Evolutionary conservation across 35 echinoderm and acorn worm species (phyloP).

Genomic region (Ophioderma brevispina): DNA sequence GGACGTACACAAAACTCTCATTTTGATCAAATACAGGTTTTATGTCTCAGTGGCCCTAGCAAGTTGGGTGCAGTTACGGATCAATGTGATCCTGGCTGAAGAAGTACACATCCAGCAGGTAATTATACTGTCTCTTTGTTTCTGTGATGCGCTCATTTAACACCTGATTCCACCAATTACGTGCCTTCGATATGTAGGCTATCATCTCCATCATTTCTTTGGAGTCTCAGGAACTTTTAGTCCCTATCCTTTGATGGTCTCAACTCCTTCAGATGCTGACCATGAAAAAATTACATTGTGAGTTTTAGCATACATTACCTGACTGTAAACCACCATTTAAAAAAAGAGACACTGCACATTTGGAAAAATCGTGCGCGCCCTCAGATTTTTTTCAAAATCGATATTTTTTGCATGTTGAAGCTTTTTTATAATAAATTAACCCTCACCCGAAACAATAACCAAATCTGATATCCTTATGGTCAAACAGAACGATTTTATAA

Average conservation of each 20-base stretch:
- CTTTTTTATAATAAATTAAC: too few species aligned
- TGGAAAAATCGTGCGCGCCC: too few species aligned
- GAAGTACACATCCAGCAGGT: constrained; percentile 91
- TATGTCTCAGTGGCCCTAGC: constrained; percentile 90
- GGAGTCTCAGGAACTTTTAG: constrained; percentile 80
- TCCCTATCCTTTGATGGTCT: constrained; percentile 86
- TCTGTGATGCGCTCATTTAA: constrained; percentile 75
- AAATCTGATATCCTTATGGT: too few species aligned
- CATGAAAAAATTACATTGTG: too few species aligned
- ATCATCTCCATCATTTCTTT: constrained; percentile 99
- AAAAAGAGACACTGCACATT: too few species aligned
- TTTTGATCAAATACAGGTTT: constrained; percentile 96
- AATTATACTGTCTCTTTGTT: constrained; percentile 75
- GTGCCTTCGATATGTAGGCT: constrained; percentile 88
- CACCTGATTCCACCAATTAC: constrained; percentile 75
- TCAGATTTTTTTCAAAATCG: too few species aligned
- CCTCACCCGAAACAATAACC: too few species aligned
- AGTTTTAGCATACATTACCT: too few species aligned
- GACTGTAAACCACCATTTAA: too few species aligned
- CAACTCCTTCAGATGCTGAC: constrained; percentile 93
- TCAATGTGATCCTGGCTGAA: constrained; percentile 92
- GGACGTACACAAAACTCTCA: constrained; percentile 94
- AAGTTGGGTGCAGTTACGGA: constrained; percentile 83
- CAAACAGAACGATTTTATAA: too few species aligned
- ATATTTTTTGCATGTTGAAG: too few species aligned